Percentiles rank a stretch among this genome's conserved stretches.
Evolutionary conservation across 2,113 vertebrate species (phyloP).

Genomic region (Oncorhynchus mykiss): DNA sequence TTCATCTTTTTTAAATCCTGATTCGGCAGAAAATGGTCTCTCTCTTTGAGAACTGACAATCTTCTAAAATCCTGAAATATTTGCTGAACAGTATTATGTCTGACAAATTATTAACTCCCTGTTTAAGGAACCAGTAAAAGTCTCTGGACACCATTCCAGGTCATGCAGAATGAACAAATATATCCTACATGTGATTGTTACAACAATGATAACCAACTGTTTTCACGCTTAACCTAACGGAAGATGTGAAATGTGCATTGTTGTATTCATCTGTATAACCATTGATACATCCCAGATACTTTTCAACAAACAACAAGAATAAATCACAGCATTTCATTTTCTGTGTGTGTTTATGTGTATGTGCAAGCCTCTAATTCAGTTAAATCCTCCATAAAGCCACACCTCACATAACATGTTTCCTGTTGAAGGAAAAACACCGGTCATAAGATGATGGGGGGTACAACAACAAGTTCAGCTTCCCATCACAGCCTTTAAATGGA

Average conservation of each 20-base stretch:
- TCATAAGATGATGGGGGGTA: slow-evolving; percentile 14
- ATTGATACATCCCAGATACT: background rate
- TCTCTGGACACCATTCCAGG: background rate
- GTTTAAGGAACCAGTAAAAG: background rate
- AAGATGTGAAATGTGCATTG: too few relatives aligned
- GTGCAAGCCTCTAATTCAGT: too few relatives aligned
- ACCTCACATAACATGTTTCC: background rate
- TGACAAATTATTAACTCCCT: background rate
- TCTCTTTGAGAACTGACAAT: background rate
- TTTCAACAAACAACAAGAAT: background rate
- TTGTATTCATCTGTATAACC: too few relatives aligned
- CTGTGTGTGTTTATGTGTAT: too few relatives aligned
- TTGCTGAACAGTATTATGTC: background rate
- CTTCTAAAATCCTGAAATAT: background rate
- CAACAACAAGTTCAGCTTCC: slow-evolving; percentile 34
- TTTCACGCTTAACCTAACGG: too few relatives aligned
- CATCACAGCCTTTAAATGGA: slow-evolving; percentile 31
- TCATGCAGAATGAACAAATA: background rate
- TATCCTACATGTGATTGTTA: too few relatives aligned
- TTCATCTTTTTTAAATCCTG: background rate
- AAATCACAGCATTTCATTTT: background rate
- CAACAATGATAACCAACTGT: too few relatives aligned
- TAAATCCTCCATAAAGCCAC: background rate
- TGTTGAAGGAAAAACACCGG: background rate
- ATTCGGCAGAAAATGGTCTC: background rate